A percentile compares a stretch with the other conserved stretches of the same genome.
phyloP scores from a whole-genome alignment of 2,797 vertebrate genomes.

The Crypturellus tataupa region DNA sequence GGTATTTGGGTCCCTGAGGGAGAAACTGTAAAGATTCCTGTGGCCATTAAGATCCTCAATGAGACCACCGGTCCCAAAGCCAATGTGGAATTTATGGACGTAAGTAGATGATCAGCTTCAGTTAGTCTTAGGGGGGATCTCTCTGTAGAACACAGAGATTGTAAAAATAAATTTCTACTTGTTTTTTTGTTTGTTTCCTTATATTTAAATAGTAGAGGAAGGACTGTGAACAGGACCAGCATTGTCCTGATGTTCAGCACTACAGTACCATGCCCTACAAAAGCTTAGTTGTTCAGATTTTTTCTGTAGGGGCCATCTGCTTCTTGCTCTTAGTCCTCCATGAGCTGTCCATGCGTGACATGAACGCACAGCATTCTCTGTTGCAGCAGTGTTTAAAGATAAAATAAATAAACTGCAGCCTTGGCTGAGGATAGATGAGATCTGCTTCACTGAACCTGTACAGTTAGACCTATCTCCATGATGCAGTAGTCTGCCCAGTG shows the following conservation, averaged over 20 bases:
- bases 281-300: not conserved
- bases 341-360: not conserved
- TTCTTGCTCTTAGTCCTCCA: not conserved
- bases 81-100: constrained; percentile 98
- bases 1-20: constrained; percentile 98
- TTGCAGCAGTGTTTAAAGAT: not conserved
- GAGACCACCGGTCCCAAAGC: constrained; percentile 96
- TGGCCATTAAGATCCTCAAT: constrained; percentile 97
- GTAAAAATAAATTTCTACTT: not conserved
- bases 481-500: not conserved
- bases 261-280: not conserved
- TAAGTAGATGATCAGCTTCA: constrained; percentile 80
- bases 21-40: constrained; percentile 97
- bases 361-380: not conserved
- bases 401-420: not conserved
- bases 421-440: not conserved
- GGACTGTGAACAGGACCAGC: not conserved
- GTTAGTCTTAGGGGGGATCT: not conserved
- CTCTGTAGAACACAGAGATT: not conserved
- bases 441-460: not conserved
- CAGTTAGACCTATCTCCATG: not conserved
- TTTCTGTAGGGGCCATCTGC: not conserved
- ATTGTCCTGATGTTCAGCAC: not conserved
- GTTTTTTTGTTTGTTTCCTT: not conserved
- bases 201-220: not conserved